These are phyloP conservation scores for Apistogramma diplotaenia DNA, from an alignment of 2,113 vertebrate species.

Conservation along the genomic window DNA sequence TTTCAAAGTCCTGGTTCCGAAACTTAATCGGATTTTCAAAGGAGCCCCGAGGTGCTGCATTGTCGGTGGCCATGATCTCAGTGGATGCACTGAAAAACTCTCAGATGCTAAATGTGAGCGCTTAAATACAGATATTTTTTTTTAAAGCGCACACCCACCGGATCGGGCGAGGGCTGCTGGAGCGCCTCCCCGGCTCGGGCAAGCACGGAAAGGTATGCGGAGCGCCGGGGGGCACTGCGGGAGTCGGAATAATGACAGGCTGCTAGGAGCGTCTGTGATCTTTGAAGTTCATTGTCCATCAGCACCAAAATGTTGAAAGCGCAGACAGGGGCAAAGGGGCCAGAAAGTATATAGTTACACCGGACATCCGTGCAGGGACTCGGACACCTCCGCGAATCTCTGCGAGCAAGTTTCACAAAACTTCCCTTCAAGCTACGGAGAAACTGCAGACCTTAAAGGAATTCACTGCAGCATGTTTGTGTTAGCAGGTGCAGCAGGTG, in stretches of 20 bases:
- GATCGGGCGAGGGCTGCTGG: background rate
- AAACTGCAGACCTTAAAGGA: background rate
- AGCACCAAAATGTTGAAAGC: background rate
- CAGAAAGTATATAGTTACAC: background rate
- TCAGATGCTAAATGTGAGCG: background rate
- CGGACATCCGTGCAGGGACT: background rate
- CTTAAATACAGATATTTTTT: conserved; percentile 51
- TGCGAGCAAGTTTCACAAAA: background rate
- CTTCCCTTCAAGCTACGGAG: background rate
- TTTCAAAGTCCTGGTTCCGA: conserved; percentile 51
- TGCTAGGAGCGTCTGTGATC: conserved; percentile 37
- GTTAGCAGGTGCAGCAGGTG: background rate
- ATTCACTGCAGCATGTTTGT: background rate
- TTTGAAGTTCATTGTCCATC: conserved; percentile 3
- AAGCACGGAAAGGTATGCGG: conserved; percentile 44
- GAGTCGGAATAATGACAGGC: conserved; percentile 54
- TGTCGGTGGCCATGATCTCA: conserved; percentile 37
- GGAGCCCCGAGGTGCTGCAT: conserved; percentile 51
- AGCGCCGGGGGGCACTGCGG: conserved; percentile 34
- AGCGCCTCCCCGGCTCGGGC: conserved; percentile 42
- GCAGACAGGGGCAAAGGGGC: background rate
- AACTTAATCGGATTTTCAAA: conserved; percentile 71
- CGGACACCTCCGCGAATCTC: no score
- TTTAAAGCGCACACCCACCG: conserved; percentile 40
- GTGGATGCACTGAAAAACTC: background rate